phyloP scores from a whole-genome alignment of 2,888 invertebrate species.

The Lepetodrilus schrolli region DNA sequence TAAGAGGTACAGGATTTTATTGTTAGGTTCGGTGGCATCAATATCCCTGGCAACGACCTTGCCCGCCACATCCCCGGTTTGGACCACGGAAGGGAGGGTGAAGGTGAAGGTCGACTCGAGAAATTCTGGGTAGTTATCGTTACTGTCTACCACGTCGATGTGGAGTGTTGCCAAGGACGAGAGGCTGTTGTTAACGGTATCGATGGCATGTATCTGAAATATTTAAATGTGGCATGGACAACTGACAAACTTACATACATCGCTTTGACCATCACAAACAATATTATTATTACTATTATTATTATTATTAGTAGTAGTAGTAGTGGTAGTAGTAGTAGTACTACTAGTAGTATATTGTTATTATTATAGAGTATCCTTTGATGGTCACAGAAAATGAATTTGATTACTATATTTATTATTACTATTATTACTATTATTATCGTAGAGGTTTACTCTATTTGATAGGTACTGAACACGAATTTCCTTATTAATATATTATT shows the following conservation, averaged over 20 bases:
- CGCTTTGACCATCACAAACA: background rate
- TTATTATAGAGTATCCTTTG: too few relatives aligned
- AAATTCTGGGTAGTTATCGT: conserved; percentile 46
- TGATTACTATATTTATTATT: too few relatives aligned
- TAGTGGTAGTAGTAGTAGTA: too few relatives aligned
- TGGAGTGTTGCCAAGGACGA: conserved; percentile 34
- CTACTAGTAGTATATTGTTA: too few relatives aligned
- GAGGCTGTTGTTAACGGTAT: conserved; percentile 33
- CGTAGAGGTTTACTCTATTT: too few relatives aligned
- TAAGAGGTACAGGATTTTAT: conserved; percentile 43
- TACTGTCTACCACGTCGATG: conserved; percentile 44
- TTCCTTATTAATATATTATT: too few relatives aligned
- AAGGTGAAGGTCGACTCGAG: conserved; percentile 29
- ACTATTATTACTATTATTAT: too few relatives aligned
- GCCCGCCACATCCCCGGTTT: conserved; percentile 42
- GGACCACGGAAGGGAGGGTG: conserved; percentile 31
- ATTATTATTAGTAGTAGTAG: too few relatives aligned
- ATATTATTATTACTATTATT: too few relatives aligned
- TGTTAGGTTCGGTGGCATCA: conserved; percentile 48
- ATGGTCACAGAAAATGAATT: too few relatives aligned
- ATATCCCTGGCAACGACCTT: conserved; percentile 39
- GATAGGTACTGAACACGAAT: too few relatives aligned
- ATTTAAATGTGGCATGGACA: background rate
- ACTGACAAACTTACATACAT: background rate
- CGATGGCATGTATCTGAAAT: conserved; percentile 42